These are phyloP conservation scores for Eupeodes luniger DNA, from an alignment of 2,888 invertebrate species.

Conservation along the genomic window DNA sequence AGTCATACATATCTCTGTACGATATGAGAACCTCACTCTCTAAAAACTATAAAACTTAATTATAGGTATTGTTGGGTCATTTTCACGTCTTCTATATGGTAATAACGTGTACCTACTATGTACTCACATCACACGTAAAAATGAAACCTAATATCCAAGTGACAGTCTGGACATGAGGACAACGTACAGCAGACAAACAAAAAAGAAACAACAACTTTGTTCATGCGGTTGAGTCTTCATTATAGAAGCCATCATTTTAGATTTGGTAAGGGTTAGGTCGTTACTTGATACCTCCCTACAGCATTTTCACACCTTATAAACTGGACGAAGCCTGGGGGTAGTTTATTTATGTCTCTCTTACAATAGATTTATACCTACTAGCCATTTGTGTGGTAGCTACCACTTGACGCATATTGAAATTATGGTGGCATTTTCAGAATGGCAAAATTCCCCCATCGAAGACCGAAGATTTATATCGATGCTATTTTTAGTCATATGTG, in stretches of 20 bases:
- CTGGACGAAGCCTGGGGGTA: background rate
- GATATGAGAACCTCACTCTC: background rate
- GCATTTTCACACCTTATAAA: background rate
- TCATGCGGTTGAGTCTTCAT: background rate
- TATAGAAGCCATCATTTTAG: background rate
- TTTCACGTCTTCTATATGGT: slow-evolving; percentile 3
- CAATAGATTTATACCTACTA: too few relatives aligned
- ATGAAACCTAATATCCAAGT: background rate
- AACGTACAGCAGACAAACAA: too few relatives aligned
- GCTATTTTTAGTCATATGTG: background rate
- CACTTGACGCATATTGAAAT: background rate
- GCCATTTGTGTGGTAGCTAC: background rate
- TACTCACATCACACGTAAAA: background rate
- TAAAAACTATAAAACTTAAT: background rate
- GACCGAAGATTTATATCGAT: background rate
- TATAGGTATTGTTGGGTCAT: background rate
- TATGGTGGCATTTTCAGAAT: background rate
- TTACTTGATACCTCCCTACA: background rate
- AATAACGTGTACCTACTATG: background rate
- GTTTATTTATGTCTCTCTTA: background rate
- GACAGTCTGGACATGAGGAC: background rate
- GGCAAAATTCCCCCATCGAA: background rate
- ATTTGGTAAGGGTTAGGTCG: too few relatives aligned
- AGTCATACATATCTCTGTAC: too few relatives aligned
- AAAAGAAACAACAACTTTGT: background rate